Percentiles rank a stretch among this genome's conserved stretches.
Evolutionary conservation across 2,888 invertebrate genomes (phyloP).

Genomic region (Xylophagus ater): DNA sequence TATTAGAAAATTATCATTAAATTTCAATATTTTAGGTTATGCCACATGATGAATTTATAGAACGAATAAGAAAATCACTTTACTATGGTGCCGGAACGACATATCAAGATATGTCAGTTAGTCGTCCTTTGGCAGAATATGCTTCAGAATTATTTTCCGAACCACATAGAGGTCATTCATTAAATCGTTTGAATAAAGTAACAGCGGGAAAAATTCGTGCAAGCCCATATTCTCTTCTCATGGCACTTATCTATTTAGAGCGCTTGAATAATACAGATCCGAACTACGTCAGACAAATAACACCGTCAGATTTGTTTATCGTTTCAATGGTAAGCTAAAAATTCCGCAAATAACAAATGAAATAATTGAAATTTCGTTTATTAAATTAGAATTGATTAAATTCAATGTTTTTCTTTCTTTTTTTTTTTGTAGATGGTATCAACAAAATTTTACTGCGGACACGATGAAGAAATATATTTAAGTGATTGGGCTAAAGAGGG

Average conservation of each 20-base stretch:
- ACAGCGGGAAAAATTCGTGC: conserved; percentile 69
- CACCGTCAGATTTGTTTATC: conserved; percentile 87
- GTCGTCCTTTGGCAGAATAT: conserved; percentile 51
- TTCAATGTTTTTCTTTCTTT: conserved; percentile 17
- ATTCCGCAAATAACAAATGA: neutral
- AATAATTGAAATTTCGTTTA: no score
- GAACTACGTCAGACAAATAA: conserved; percentile 68
- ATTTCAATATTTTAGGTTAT: conserved; percentile 25
- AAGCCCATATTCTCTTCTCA: conserved; percentile 83
- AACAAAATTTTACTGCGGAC: conserved; percentile 88
- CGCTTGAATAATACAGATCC: conserved; percentile 71
- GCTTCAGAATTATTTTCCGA: conserved; percentile 77
- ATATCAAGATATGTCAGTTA: conserved; percentile 67
- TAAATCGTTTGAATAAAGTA: conserved; percentile 65
- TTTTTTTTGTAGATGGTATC: conserved; percentile 89
- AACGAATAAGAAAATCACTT: conserved; percentile 75
- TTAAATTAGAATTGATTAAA: no score
- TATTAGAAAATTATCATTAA: neutral
- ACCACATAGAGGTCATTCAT: conserved; percentile 59
- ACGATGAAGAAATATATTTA: conserved; percentile 81
- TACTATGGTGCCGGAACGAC: conserved; percentile 78
- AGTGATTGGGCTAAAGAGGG: conserved; percentile 88
- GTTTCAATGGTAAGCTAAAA: conserved; percentile 70
- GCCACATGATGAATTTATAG: conserved; percentile 61
- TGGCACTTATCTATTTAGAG: conserved; percentile 89